These are phyloP conservation scores for Champsocephalus esox DNA, from an alignment of 2,797 vertebrate genomes.

Conservation along the genomic window DNA sequence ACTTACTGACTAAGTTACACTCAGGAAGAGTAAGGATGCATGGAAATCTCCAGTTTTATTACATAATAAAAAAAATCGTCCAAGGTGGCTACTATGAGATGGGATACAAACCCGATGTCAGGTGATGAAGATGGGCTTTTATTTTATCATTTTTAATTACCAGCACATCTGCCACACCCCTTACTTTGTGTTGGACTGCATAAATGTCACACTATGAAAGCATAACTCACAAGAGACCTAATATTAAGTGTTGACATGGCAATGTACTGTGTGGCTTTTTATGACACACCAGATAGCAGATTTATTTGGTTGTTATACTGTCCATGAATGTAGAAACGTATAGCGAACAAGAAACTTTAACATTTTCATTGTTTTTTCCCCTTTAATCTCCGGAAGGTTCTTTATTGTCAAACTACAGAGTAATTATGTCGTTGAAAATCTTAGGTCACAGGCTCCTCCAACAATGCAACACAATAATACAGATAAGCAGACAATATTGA, in stretches of 20 bases:
- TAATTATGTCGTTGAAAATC: no score
- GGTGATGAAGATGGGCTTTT: not conserved
- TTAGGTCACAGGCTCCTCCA: no score
- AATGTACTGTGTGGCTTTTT: not conserved
- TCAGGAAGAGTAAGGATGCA: not conserved
- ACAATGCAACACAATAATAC: no score
- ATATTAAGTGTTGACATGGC: constrained; percentile 1
- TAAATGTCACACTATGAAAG: not conserved
- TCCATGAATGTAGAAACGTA: not conserved
- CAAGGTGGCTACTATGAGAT: not conserved
- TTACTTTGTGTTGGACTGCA: not conserved
- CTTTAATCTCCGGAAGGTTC: not conserved
- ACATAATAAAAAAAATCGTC: constrained; percentile 9
- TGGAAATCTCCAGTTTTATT: not conserved
- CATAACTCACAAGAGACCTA: constrained; percentile 4
- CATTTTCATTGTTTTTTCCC: not conserved
- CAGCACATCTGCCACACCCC: not conserved
- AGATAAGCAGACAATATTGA: no score
- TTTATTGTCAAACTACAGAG: no score
- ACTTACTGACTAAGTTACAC: not conserved
- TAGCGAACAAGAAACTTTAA: not conserved
- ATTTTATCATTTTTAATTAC: not conserved
- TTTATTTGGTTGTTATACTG: not conserved
- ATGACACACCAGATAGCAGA: not conserved
- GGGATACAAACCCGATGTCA: constrained; percentile 2